Percentiles rank a stretch among this genome's conserved stretches.
Evolutionary conservation across 2,797 vertebrate genomes (phyloP).

Genomic region (Cryptoblepharus egeriae): DNA sequence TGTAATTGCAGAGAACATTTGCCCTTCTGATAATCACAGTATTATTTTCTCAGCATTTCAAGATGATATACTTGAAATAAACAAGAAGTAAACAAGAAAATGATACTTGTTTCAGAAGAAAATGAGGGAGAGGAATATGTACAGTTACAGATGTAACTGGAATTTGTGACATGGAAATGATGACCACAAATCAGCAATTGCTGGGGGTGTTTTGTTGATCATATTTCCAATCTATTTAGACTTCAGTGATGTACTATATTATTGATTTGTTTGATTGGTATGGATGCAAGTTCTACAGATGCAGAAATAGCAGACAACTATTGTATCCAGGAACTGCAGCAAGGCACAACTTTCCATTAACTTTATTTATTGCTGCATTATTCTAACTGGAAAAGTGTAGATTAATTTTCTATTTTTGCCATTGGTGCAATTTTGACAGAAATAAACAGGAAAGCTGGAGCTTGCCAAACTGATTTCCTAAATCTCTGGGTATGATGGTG

Average conservation of each 20-base stretch:
- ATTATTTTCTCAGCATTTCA: constrained; percentile 1
- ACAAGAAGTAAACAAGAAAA: too few species aligned
- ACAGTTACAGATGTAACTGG: neutral
- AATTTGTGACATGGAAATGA: constrained; percentile 3
- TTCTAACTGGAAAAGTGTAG: neutral
- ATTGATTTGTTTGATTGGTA: neutral
- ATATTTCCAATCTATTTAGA: neutral
- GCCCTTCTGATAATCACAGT: constrained; percentile 16
- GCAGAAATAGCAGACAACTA: neutral
- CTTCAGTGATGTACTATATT: neutral
- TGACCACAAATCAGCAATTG: neutral
- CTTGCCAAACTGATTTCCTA: too few species aligned
- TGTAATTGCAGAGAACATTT: constrained; percentile 37
- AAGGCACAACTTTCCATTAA: neutral
- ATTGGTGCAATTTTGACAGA: too few species aligned
- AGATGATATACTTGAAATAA: too few species aligned
- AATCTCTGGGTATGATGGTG: too few species aligned
- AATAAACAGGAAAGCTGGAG: too few species aligned
- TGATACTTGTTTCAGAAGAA: neutral
- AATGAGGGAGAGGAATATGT: constrained; percentile 6
- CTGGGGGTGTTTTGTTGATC: neutral
- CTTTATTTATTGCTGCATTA: neutral
- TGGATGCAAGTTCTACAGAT: neutral
- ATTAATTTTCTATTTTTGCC: too few species aligned
- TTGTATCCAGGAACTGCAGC: neutral